Percentiles rank a stretch among this genome's conserved stretches.
phyloP scores from a whole-genome alignment of 53 echinoderm and acorn worm genomes.

The Patiria pectinifera region DNA sequence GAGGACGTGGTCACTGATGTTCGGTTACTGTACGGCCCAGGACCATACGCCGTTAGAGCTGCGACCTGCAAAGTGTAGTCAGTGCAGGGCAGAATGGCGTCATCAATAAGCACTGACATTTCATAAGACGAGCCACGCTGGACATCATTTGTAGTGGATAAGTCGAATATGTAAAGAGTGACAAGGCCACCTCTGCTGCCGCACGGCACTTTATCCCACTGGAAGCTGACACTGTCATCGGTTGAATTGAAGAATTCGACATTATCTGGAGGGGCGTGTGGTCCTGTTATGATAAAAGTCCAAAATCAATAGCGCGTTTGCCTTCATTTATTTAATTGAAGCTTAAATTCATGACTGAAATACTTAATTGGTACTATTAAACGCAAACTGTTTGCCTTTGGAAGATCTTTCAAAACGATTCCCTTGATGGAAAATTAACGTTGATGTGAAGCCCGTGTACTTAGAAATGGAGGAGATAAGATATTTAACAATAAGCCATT shows the following conservation, averaged over 20 bases:
- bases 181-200: slow-evolving; percentile 8
- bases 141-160: neutral
- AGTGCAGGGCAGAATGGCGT: neutral
- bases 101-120: neutral
- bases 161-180: neutral
- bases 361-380: too few species aligned
- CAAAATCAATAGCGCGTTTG: neutral
- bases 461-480: too few species aligned
- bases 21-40: neutral
- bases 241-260: neutral
- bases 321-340: too few species aligned
- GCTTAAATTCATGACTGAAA: too few species aligned
- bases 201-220: slow-evolving; percentile 21
- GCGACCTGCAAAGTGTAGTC: slow-evolving; percentile 7
- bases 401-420: too few species aligned
- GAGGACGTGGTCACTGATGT: neutral
- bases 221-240: neutral
- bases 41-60: neutral
- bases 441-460: too few species aligned
- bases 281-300: neutral
- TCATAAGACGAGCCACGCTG: too few species aligned
- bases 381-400: too few species aligned
- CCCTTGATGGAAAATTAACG: too few species aligned
- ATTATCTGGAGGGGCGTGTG: neutral
- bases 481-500: too few species aligned